Conservation (phyloP, 2,888 invertebrate species). For the Noctua janthe region DNA sequence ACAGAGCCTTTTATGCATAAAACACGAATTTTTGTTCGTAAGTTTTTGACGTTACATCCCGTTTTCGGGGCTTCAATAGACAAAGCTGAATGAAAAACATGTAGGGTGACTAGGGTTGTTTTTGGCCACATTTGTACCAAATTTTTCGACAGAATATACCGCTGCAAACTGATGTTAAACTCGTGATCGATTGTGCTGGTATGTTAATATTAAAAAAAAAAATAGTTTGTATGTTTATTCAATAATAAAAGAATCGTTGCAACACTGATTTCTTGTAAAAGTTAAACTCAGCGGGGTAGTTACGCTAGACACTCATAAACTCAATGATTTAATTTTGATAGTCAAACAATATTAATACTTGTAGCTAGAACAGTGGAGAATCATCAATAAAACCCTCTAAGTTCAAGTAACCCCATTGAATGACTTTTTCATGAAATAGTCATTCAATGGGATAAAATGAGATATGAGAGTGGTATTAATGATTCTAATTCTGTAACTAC, state of each 20-base stretch:
- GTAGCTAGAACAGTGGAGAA: not conserved
- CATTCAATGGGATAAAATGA: no score
- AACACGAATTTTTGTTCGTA: conserved; percentile 54
- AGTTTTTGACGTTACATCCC: conserved; percentile 60
- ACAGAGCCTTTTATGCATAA: conserved; percentile 53
- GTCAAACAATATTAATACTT: not conserved
- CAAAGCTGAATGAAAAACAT: conserved; percentile 56
- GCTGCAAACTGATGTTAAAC: no score
- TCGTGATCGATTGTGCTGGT: no score
- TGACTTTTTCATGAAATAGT: no score
- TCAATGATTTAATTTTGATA: not conserved
- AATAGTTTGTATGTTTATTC: no score
- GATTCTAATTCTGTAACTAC: no score
- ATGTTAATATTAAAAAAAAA: no score
- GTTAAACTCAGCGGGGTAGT: not conserved
- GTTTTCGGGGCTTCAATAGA: conserved; percentile 61
- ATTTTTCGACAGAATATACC: not conserved
- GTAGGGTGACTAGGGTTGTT: conserved; percentile 41
- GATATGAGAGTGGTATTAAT: no score
- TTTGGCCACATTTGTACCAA: not conserved
- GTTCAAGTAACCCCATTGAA: no score
- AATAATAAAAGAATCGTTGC: not conserved
- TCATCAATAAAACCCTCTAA: no score
- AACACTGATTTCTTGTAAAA: not conserved
- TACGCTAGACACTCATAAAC: no score